Conservation (phyloP, 1,140 invertebrate species). For the Magallana ariakensis region DNA sequence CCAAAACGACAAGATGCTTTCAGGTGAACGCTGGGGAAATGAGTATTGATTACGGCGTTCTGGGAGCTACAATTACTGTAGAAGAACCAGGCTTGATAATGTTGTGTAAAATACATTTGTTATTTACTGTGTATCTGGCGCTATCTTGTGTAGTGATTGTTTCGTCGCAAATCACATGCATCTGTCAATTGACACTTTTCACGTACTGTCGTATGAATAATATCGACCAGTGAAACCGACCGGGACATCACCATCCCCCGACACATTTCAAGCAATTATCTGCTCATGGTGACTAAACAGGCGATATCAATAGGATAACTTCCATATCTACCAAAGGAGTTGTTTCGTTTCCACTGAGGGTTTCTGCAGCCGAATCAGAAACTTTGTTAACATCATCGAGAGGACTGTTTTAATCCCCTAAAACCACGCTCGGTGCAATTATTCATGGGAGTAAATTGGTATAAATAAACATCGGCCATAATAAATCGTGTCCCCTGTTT, state of each 20-base stretch:
- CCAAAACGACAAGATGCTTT: conserved; percentile 32
- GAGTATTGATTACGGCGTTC: conserved; percentile 23
- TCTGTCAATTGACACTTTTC: conserved; percentile 11
- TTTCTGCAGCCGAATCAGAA: not conserved
- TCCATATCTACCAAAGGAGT: conserved; percentile 5
- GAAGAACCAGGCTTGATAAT: conserved; percentile 7
- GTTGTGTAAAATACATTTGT: conserved; percentile 35
- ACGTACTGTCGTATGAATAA: not conserved
- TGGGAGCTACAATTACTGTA: conserved; percentile 31
- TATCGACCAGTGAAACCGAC: not conserved
- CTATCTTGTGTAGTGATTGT: conserved; percentile 14
- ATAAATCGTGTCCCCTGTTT: conserved; percentile 32
- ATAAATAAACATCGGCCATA: conserved; percentile 32
- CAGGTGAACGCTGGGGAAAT: conserved; percentile 26
- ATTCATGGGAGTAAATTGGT: conserved; percentile 30
- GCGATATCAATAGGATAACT: conserved; percentile 21
- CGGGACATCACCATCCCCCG: not conserved
- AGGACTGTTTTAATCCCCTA: conserved; percentile 30
- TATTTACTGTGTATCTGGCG: conserved; percentile 26
- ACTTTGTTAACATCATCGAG: conserved; percentile 13
- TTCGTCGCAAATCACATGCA: conserved; percentile 28
- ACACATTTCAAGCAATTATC: conserved; percentile 11
- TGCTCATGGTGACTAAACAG: not conserved
- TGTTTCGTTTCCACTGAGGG: not conserved
- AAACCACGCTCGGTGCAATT: not conserved